A percentile compares a stretch with the other conserved stretches of the same genome.
These are phyloP conservation scores for Planococcus citri DNA, from an alignment of 1,140 invertebrate species.

Conservation along the genomic window DNA sequence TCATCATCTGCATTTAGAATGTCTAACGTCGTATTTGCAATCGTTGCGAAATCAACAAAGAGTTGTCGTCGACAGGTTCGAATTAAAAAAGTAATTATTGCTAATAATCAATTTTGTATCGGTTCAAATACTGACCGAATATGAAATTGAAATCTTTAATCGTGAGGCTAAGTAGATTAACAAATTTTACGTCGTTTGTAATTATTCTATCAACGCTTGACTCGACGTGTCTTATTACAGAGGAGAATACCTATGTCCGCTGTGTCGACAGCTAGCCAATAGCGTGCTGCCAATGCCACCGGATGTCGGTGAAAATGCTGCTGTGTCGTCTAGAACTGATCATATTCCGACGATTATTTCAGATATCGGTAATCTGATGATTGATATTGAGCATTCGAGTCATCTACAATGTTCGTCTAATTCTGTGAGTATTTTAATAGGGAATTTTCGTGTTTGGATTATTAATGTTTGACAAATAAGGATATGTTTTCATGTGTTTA, in stretches of 20 bases:
- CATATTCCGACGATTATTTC: not conserved
- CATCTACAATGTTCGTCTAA: not conserved
- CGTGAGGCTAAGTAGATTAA: no score
- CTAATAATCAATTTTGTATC: not conserved
- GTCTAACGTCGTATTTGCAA: constrained; percentile 74
- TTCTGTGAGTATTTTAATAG: constrained; percentile 27
- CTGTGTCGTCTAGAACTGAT: constrained; percentile 32
- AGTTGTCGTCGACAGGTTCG: constrained; percentile 42
- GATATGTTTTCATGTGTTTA: no score
- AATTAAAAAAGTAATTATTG: constrained; percentile 15
- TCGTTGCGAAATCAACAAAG: constrained; percentile 63
- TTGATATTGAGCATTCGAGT: not conserved
- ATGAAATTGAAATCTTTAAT: not conserved
- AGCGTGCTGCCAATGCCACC: constrained; percentile 79
- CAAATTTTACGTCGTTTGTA: not conserved
- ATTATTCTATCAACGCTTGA: not conserved
- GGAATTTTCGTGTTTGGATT: not conserved
- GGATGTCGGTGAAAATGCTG: constrained; percentile 53
- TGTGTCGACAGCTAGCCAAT: constrained; percentile 88
- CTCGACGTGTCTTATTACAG: constrained; percentile 34
- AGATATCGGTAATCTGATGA: constrained; percentile 1
- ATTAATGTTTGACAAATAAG: not conserved
- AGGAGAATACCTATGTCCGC: constrained; percentile 84
- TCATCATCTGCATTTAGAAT: constrained; percentile 87
- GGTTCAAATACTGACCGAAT: not conserved